These are phyloP conservation scores for Colinus virginianus DNA, from an alignment of 2,113 vertebrate genomes.

Conservation along the genomic window DNA sequence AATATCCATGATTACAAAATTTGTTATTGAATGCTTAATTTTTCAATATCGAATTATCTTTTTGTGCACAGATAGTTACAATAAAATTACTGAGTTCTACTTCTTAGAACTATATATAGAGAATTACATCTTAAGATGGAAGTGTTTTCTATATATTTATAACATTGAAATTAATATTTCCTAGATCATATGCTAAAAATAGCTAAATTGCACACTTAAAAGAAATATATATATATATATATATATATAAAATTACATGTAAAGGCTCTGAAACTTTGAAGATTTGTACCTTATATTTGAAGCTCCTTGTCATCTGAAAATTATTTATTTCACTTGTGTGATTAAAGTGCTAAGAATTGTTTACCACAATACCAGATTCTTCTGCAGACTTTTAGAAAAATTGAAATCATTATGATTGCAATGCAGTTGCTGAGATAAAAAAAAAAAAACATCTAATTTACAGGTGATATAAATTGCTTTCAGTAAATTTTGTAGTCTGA, in stretches of 20 bases:
- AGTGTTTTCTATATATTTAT: background rate
- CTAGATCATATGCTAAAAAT: background rate
- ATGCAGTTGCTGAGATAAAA: slow-evolving; percentile 2
- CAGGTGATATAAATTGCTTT: slow-evolving; percentile 7
- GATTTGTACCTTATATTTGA: background rate
- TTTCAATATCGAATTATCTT: background rate
- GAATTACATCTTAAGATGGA: background rate
- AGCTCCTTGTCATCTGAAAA: background rate
- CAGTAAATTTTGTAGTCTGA: background rate
- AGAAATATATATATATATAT: background rate
- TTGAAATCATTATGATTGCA: background rate
- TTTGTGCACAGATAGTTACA: background rate
- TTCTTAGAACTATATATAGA: background rate
- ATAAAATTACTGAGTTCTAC: background rate
- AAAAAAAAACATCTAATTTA: background rate
- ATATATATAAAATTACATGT: background rate
- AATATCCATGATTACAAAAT: background rate
- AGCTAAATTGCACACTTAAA: background rate
- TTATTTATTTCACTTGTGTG: background rate
- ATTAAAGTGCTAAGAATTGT: slow-evolving; percentile 4
- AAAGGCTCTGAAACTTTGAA: background rate
- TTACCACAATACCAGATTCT: background rate
- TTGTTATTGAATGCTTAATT: background rate
- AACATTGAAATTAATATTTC: background rate
- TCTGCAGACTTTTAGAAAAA: slow-evolving; percentile 4